phyloP scores from a whole-genome alignment of 2,888 invertebrate species.

The Drosophila trichaetosa region DNA sequence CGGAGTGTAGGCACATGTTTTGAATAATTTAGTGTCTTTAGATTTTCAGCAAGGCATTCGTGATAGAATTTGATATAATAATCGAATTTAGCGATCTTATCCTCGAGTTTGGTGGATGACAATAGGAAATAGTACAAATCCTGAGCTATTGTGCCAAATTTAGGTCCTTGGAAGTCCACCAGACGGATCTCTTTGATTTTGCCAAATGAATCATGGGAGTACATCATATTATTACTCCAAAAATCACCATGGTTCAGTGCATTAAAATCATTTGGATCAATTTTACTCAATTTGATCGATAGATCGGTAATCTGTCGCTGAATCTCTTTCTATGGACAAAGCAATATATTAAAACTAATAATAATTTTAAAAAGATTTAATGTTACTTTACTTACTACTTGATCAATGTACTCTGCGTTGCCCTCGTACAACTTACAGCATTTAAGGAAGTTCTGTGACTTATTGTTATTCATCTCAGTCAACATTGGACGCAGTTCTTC shows the following conservation, averaged over 20 bases:
- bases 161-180: constrained; percentile 79
- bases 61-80: constrained; percentile 79
- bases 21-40: constrained; percentile 72
- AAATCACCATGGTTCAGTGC: constrained; percentile 77
- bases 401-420: too few species aligned
- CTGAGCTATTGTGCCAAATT: constrained; percentile 73
- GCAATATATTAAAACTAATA: too few species aligned
- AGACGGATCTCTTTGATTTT: constrained; percentile 69
- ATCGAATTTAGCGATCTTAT: constrained; percentile 81
- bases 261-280: constrained; percentile 65
- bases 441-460: too few species aligned
- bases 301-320: too few species aligned
- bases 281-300: too few species aligned
- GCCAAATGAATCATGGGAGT: constrained; percentile 67
- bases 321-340: too few species aligned
- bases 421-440: too few species aligned
- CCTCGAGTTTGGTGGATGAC: constrained; percentile 76
- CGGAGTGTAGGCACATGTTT: constrained; percentile 73
- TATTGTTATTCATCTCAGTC: too few species aligned
- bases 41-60: constrained; percentile 67
- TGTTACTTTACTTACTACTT: too few species aligned
- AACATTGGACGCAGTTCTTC: too few species aligned
- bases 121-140: constrained; percentile 80
- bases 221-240: constrained; percentile 82
- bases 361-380: too few species aligned